Evolutionary conservation across 1,140 invertebrate genomes (phyloP), one percentile per base, ranked within the genome.

Genomic region (Arctopsyche grandis): DNA sequence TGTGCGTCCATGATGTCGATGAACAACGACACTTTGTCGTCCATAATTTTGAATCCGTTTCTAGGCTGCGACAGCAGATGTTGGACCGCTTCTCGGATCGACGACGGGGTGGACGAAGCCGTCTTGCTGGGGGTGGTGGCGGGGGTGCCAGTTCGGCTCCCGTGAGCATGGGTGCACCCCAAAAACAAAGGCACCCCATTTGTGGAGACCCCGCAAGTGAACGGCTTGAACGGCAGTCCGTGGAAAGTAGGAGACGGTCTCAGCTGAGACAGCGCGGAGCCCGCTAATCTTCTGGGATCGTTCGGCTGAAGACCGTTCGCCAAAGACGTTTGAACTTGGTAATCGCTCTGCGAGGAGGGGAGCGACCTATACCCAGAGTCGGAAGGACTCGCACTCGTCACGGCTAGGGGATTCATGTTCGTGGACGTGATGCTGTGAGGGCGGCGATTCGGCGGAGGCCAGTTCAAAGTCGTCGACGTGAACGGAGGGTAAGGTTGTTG

Each of bases 1-100:
- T 94, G 94, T 12, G 93, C 92, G 83, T 94, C 93, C 83, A 94
- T 89, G 79, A 95, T 94, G 79, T 95, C 94, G 83, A 94, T 92
- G 85, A 94, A 94, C 12, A 95, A 89, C 10, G 91, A 91, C 82
- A 95, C 89, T 84, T 93, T 93, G 85, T 94, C 93, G 82, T 94
- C 93, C 85, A 92, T 89, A 81, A 93, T 91, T 80, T 92, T 91
- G 85, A 94, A 93, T 0, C 93, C 93, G 84, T 94, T 94, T 16
- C 92, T 85, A 0, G 92, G 91, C 84, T 92, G 90, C 43, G 89
- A 86, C 22, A 93, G 85, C 52, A 94, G 85, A 82, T 93, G 92
- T 70, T 93, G 90, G 22, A 94, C 91, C 0, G 92, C 92, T 76
- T 93, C 91, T 60, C 85, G 86, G 78, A 88, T 90, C 81, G 85